A percentile compares a stretch with the other conserved stretches of the same genome.
phyloP scores from a whole-genome alignment of 2,113 vertebrate genomes.

The Oostethus manadensis region DNA sequence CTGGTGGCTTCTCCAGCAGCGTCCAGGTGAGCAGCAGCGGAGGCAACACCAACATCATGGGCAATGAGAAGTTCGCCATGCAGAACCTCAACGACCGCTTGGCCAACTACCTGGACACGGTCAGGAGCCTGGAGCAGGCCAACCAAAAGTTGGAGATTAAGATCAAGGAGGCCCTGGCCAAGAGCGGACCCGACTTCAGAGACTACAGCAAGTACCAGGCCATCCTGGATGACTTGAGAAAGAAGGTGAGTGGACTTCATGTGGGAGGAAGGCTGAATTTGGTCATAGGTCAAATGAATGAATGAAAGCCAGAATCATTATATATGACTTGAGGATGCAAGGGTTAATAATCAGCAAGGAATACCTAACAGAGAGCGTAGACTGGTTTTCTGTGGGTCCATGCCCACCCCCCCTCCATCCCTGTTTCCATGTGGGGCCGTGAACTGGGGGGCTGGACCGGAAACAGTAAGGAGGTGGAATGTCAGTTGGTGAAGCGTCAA shows the following conservation, averaged over 20 bases:
- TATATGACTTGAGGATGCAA: background rate
- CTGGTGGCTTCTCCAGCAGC: conserved; percentile 53
- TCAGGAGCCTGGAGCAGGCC: conserved; percentile 74
- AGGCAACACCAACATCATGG: conserved; percentile 64
- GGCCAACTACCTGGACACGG: conserved; percentile 75
- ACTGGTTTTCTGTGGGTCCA: conserved; percentile 6
- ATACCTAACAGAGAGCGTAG: background rate
- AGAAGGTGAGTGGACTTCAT: conserved; percentile 64
- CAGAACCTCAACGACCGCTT: conserved; percentile 78
- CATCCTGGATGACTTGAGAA: conserved; percentile 72
- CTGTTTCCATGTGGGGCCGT: background rate
- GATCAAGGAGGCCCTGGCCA: conserved; percentile 75
- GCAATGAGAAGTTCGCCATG: conserved; percentile 78
- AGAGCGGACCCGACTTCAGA: conserved; percentile 70
- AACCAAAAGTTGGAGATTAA: conserved; percentile 74
- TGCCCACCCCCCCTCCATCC: background rate
- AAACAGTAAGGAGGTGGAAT: conserved; percentile 52
- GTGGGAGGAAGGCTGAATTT: background rate
- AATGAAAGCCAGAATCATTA: conserved; percentile 14
- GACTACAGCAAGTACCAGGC: conserved; percentile 76
- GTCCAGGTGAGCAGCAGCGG: conserved; percentile 58
- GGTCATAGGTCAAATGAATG: background rate
- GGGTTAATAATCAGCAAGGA: background rate
- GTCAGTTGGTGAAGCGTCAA: conserved; percentile 25
- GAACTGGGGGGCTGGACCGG: conserved; percentile 28